Evolutionary conservation across 2,113 vertebrate species (phyloP), one percentile per base, ranked within the genome.

Genomic region (Seriola rivoliana): DNA sequence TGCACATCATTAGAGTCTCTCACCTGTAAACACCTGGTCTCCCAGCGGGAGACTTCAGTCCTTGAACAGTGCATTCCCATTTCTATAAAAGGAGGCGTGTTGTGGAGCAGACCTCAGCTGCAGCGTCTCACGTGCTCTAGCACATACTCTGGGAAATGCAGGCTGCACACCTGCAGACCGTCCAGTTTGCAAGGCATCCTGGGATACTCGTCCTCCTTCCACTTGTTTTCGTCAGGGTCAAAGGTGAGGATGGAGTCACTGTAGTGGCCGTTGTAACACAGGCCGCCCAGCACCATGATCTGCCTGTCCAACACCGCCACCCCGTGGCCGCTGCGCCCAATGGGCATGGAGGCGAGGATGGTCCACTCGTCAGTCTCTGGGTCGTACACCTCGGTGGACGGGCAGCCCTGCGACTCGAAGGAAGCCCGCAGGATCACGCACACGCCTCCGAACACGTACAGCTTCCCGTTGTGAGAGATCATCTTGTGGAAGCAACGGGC

Each of bases 141-240:
- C 88, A 99, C 97, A 64, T 98, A 99, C 78, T 99, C 98, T 6
- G 98, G 98, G 75, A 99, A 99, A 93, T 99, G 98, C 91, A 99
- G 93, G 85, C 97, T 99, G 96, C 98, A 99, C 71, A 99, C 98
- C 92, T 99, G 98, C 93, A 99, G 96, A 75, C 98, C 98, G 85
- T 99, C 98, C 93, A 99, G 96, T 94, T 99, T 99, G 96, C 98
- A 99, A 17, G 98, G 98, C 98, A 99, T 99, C 89, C 98, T 95
- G 21, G 98, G 98, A 92, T 98, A 99, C 92, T 99, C 98, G 80
- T 99, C 98, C 95, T 99, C 98, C 95, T 99, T 99, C 98, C 98
- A 99, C 91, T 99, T 99, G 95, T 99, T 99, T 59, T 99, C 98
- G 72, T 99, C 97, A 0, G 98, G 97, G 94, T 99, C 98, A 82